Evolutionary conservation across 2,113 vertebrate genomes (phyloP).

Genomic region (Stercorarius parasiticus): DNA sequence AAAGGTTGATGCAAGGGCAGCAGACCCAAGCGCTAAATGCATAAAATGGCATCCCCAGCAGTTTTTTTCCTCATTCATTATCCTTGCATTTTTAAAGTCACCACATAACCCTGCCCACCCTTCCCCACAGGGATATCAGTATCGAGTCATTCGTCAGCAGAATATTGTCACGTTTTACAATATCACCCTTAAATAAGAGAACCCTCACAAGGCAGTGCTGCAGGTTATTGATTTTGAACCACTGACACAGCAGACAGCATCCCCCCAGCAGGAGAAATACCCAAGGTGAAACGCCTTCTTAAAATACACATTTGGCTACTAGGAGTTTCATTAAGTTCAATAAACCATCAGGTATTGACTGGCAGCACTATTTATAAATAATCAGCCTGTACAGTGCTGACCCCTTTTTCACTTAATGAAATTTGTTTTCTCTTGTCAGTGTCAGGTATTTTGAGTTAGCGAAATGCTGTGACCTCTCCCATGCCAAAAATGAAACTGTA

Average conservation of each 20-base stretch:
- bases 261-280: background rate
- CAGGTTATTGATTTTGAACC: conserved; percentile 55
- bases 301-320: conserved; percentile 56
- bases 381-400: conserved; percentile 23
- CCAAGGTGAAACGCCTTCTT: conserved; percentile 55
- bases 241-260: conserved; percentile 51
- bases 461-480: background rate
- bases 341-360: conserved; percentile 46
- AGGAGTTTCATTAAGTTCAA: conserved; percentile 36
- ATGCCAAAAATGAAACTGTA: background rate
- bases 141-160: conserved; percentile 6
- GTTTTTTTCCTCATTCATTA: background rate
- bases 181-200: conserved; percentile 14
- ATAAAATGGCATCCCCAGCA: background rate
- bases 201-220: background rate
- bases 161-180: conserved; percentile 57
- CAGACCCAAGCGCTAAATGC: background rate
- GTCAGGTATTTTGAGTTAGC: background rate
- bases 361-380: conserved; percentile 48
- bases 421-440: conserved; percentile 35
- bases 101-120: background rate
- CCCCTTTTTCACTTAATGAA: conserved; percentile 25
- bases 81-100: background rate
- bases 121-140: background rate
- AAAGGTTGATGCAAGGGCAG: background rate